These are phyloP conservation scores for Macaria notata DNA, from an alignment of 2,888 invertebrate species.

Conservation along the genomic window DNA sequence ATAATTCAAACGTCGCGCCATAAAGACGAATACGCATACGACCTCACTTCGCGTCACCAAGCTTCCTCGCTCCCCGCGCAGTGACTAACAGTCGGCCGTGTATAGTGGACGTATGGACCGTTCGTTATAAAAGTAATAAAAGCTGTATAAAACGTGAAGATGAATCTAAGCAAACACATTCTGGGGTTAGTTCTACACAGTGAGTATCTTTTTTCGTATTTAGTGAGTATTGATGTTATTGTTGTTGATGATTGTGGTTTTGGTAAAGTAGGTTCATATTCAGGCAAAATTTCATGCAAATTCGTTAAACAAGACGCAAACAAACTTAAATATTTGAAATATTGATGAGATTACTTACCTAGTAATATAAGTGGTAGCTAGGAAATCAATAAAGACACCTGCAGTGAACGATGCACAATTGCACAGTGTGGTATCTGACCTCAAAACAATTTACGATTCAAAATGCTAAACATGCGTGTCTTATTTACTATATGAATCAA, in stretches of 20 bases:
- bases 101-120: background rate
- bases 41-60: background rate
- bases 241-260: slow-evolving; percentile 6
- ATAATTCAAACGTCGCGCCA: slow-evolving; percentile 3
- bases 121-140: background rate
- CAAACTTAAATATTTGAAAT: slow-evolving; percentile 4
- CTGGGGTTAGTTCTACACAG: slow-evolving; percentile 11
- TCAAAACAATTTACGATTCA: background rate
- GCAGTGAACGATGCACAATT: background rate
- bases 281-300: slow-evolving; percentile 3
- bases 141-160: slow-evolving; percentile 7
- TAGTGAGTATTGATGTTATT: slow-evolving; percentile 1
- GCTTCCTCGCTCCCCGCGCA: background rate
- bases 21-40: slow-evolving; percentile 12
- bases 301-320: slow-evolving; percentile 4
- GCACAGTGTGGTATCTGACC: background rate
- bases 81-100: slow-evolving; percentile 9
- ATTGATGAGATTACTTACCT: slow-evolving; percentile 8
- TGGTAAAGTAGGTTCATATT: slow-evolving; percentile 1
- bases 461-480: background rate
- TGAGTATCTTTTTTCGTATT: slow-evolving; percentile 3
- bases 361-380: slow-evolving; percentile 7
- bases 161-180: slow-evolving; percentile 11
- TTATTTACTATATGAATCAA: background rate
- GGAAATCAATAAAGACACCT: background rate